Base-by-base conservation (phyloP, 2,797 vertebrate species). In the Halcyon badia region DNA sequence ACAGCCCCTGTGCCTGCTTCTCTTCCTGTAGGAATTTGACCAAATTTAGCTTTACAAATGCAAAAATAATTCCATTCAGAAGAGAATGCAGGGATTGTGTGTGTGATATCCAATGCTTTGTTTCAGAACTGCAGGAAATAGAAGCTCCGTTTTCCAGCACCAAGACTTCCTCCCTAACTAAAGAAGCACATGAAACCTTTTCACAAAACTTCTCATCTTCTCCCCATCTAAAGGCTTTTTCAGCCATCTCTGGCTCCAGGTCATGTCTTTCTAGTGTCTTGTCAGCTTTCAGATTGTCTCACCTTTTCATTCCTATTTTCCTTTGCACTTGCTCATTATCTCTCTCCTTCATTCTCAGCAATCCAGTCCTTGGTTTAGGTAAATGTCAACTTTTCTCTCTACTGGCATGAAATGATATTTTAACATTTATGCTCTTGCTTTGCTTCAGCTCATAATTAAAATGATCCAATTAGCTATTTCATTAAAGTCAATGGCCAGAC, bases 361-460 rank as follows among this genome's bases (percentile, higher is more conserved):
- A 90, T 90, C 93, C 79, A 97, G 89, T 73, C 83, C 41, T 88
- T 82, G 79, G 66, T 95, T 86, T 95, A 94, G 78, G 82, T 88
- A 97, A 97, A 97, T 97, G 97, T 95, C 97, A 97, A 24, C 85
- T 94, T 91, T 94, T 88, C 73, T 95, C 56, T 95, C 79, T 76
- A 60, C 70, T 87, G 85, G 66, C 80, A 79, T 82, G 51, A 91
- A 95, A 93, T 91, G 87, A 66, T 97, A 94, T 94, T 97, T 96
- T 95, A 97, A 95, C 94, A 91, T 94, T 95, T 96, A 69, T 89
- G 65, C 31, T 93, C 54, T 86, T 94, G 42, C 83, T 95, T 94
- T 77, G 46, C 73, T 69, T 93, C 70, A 52, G 48, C 62, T 86
- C 79, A 82, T 94, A 96, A 97, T 95, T 94, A 94, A 90, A 95